Conservation (phyloP, 2,113 vertebrate genomes). For the Dissostichus mawsoni region DNA sequence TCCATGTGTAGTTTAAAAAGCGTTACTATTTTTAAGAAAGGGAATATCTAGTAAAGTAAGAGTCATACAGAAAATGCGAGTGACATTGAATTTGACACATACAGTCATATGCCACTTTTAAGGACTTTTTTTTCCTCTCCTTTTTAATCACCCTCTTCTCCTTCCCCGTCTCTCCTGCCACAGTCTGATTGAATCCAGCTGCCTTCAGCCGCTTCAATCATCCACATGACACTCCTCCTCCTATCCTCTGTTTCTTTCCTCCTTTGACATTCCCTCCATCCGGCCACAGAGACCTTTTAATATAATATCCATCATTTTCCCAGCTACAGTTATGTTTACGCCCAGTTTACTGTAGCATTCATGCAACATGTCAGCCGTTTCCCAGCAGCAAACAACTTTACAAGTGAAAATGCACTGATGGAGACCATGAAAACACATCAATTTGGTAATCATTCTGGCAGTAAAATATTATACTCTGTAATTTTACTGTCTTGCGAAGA, state of each 20-base stretch:
- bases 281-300: constrained; percentile 42
- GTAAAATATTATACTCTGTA: constrained; percentile 6
- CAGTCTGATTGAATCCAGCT: constrained; percentile 76
- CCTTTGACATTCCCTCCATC: constrained; percentile 31
- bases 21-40: background rate
- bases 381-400: background rate
- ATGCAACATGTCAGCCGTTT: background rate
- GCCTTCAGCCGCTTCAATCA: constrained; percentile 75
- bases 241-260: constrained; percentile 38
- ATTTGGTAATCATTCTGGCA: background rate
- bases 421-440: constrained; percentile 1
- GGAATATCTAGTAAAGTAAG: constrained; percentile 7
- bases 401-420: background rate
- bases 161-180: constrained; percentile 58
- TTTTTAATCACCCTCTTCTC: constrained; percentile 69
- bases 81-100: constrained; percentile 62
- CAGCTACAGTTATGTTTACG: background rate
- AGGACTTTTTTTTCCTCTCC: constrained; percentile 56
- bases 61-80: constrained; percentile 14
- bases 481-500: background rate
- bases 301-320: constrained; percentile 39
- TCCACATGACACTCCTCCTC: constrained; percentile 73
- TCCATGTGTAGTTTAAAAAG: background rate
- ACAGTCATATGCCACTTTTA: constrained; percentile 52
- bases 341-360: constrained; percentile 13